phyloP scores from a whole-genome alignment of 2,113 vertebrate species.

The Calypte anna region DNA sequence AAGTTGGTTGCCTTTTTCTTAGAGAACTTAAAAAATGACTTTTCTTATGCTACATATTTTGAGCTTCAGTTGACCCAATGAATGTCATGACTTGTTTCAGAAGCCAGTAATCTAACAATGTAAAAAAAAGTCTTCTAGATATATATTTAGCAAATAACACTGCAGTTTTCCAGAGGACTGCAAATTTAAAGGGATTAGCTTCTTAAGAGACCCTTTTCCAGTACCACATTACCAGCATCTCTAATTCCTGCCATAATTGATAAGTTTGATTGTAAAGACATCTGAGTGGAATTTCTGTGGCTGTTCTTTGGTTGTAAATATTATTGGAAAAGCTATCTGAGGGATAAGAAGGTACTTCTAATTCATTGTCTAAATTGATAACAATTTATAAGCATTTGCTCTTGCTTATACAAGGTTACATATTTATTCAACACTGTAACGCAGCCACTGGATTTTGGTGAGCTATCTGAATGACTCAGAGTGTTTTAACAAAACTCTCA shows the following conservation, averaged over 20 bases:
- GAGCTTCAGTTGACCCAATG: background rate
- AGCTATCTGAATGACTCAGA: background rate
- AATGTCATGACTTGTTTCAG: background rate
- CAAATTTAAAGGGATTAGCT: background rate
- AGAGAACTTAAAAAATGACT: background rate
- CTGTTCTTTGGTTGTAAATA: background rate
- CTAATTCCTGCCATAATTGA: background rate
- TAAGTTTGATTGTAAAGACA: background rate
- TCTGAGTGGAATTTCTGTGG: background rate
- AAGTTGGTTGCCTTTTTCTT: background rate
- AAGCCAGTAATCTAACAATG: background rate
- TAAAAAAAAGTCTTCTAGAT: background rate
- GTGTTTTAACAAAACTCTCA: background rate
- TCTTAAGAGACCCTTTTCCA: rapidly evolving
- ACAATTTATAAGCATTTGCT: background rate
- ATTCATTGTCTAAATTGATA: background rate
- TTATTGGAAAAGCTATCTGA: background rate
- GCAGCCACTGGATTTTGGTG: background rate
- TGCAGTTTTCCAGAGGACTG: background rate
- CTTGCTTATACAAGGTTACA: background rate
- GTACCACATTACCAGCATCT: background rate
- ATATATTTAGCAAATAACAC: background rate
- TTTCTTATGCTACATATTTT: background rate
- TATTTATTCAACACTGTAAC: background rate
- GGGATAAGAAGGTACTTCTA: background rate